phyloP scores from a whole-genome alignment of 2,797 vertebrate genomes.

The Morus bassanus region DNA sequence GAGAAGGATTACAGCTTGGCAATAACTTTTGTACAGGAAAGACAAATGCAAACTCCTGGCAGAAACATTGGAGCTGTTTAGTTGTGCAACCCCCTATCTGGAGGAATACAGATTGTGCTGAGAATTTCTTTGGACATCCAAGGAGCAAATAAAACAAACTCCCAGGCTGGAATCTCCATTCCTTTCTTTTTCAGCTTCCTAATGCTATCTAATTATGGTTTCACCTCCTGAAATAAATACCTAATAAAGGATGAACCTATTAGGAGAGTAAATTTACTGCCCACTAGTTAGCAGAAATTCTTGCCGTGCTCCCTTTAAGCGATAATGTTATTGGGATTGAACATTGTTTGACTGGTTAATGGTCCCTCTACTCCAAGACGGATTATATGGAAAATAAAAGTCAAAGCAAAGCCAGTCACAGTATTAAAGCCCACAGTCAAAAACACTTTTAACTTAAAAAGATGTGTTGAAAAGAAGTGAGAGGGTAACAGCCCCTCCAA shows the following conservation, averaged over 20 bases:
- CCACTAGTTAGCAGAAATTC: slow-evolving; percentile 59
- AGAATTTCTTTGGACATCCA: slow-evolving; percentile 64
- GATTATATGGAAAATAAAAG: slow-evolving; percentile 69
- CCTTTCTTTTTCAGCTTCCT: slow-evolving; percentile 48
- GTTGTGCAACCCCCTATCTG: slow-evolving; percentile 64
- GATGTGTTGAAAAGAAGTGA: slow-evolving; percentile 1
- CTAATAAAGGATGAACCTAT: slow-evolving; percentile 78
- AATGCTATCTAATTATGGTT: slow-evolving; percentile 74
- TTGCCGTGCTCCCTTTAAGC: slow-evolving; percentile 47
- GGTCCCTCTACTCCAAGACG: slow-evolving; percentile 59
- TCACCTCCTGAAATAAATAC: slow-evolving; percentile 77
- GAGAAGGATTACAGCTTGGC: slow-evolving; percentile 66
- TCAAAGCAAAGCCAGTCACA: neutral
- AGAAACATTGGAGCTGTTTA: slow-evolving; percentile 62
- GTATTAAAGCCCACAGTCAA: slow-evolving; percentile 52
- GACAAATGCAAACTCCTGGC: slow-evolving; percentile 71
- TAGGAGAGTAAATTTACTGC: slow-evolving; percentile 75
- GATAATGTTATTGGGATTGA: slow-evolving; percentile 59
- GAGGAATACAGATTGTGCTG: slow-evolving; percentile 50
- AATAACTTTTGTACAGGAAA: slow-evolving; percentile 73
- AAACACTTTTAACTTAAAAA: slow-evolving; percentile 45
- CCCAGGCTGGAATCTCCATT: slow-evolving; percentile 53
- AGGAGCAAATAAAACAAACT: slow-evolving; percentile 66
- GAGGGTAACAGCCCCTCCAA: neutral
- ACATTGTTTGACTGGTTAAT: slow-evolving; percentile 70